Conservation (phyloP, 2,888 invertebrate genomes). For the Amiota communis region DNA sequence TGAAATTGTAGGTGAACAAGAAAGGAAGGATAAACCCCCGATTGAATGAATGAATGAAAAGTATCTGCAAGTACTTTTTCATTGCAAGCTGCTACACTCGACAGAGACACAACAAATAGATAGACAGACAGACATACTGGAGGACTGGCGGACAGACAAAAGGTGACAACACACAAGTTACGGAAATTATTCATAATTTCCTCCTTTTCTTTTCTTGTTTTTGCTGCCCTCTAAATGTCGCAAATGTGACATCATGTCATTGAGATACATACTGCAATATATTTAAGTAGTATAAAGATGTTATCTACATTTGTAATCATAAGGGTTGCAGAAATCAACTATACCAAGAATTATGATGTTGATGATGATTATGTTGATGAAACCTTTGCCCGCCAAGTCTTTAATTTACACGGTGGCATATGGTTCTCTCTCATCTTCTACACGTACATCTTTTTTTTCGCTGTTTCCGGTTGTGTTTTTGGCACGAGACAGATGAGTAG, state of each 20-base stretch:
- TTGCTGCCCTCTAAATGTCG: conserved; percentile 12
- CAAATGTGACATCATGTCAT: conserved; percentile 12
- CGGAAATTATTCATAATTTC: conserved; percentile 67
- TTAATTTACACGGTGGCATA: conserved; percentile 26
- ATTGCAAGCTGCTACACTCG: conserved; percentile 55
- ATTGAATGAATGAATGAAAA: background rate
- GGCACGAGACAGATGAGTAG: conserved; percentile 16
- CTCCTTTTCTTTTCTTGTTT: conserved; percentile 36
- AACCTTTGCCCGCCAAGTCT: conserved; percentile 2
- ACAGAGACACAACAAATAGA: background rate
- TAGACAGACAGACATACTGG: conserved; percentile 15
- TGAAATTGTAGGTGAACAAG: conserved; percentile 26
- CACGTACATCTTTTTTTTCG: background rate
- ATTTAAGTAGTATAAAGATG: background rate
- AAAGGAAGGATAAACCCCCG: background rate
- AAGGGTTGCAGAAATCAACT: conserved; percentile 20
- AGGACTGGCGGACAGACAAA: conserved; percentile 23
- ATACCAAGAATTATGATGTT: too few species aligned
- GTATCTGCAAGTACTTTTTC: conserved; percentile 51
- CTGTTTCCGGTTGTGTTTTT: conserved; percentile 1
- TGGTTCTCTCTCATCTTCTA: background rate
- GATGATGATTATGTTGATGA: too few species aligned
- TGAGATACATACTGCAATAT: conserved; percentile 9
- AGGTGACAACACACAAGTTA: conserved; percentile 53
- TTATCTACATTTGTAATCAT: conserved; percentile 22